These are phyloP conservation scores for Balaeniceps rex DNA, from an alignment of 2,113 vertebrate genomes.

Conservation along the genomic window DNA sequence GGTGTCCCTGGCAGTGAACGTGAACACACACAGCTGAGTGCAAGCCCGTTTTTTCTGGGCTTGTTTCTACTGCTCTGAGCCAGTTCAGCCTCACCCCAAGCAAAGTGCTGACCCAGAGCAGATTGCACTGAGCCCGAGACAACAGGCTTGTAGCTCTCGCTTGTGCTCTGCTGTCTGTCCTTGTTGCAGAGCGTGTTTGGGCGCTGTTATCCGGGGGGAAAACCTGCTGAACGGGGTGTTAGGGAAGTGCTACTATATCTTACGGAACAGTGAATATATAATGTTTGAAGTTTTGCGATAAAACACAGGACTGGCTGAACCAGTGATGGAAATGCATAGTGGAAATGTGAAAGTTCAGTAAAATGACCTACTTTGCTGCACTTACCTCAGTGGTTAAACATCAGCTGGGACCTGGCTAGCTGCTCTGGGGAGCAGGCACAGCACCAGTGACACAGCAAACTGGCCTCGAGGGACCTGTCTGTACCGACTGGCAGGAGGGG, in stretches of 20 bases:
- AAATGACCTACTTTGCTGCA: background rate
- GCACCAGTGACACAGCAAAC: background rate
- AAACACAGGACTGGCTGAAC: background rate
- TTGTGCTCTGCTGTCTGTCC: background rate
- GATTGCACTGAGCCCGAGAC: background rate
- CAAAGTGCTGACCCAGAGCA: background rate
- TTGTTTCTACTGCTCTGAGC: background rate
- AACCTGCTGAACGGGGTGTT: background rate
- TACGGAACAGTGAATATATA: background rate
- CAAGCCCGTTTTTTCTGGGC: background rate
- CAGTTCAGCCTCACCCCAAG: background rate
- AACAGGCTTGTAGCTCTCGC: accelerated
- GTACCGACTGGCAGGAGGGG: too few relatives aligned
- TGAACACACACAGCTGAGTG: background rate
- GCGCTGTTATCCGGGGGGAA: background rate
- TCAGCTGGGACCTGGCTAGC: background rate
- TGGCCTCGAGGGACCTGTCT: background rate
- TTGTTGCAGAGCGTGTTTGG: accelerated
- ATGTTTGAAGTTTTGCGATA: background rate
- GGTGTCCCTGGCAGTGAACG: background rate
- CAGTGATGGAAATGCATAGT: accelerated
- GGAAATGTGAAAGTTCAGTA: background rate
- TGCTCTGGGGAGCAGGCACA: background rate
- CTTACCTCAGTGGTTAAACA: background rate
- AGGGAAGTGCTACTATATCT: background rate